phyloP scores from a whole-genome alignment of 2,113 vertebrate genomes.

The Actenoides lindsayi region DNA sequence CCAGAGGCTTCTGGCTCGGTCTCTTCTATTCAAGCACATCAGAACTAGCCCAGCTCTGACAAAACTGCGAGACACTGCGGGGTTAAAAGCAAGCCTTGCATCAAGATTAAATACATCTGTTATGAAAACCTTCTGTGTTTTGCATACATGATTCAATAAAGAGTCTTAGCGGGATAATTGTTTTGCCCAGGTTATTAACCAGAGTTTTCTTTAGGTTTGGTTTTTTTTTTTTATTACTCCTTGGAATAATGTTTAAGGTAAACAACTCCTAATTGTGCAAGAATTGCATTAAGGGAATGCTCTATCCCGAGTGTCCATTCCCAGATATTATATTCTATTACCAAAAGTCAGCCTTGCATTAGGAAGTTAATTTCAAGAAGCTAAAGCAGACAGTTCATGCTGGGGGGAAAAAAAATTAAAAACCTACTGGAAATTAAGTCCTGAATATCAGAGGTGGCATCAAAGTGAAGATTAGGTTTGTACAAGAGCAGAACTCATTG shows the following conservation, averaged over 20 bases:
- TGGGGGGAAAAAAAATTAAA: neutral
- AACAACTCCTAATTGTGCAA: slow-evolving; percentile 10
- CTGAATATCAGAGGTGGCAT: neutral
- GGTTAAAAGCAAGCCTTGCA: slow-evolving; percentile 35
- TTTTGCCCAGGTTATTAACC: slow-evolving; percentile 44
- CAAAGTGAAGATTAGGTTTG: neutral
- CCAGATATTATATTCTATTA: neutral
- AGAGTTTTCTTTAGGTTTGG: slow-evolving; percentile 5
- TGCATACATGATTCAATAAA: slow-evolving; percentile 54
- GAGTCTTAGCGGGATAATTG: slow-evolving; percentile 29
- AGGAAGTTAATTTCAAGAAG: neutral
- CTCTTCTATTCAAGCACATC: neutral
- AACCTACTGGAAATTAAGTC: neutral
- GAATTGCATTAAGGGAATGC: neutral
- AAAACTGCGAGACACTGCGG: neutral
- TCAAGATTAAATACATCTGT: slow-evolving; percentile 47
- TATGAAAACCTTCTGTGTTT: slow-evolving; percentile 41
- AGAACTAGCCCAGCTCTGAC: neutral
- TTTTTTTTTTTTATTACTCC: neutral
- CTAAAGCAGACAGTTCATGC: neutral
- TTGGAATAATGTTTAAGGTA: slow-evolving; percentile 24
- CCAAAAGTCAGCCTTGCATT: neutral
- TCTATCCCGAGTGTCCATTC: neutral
- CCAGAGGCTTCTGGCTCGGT: neutral
- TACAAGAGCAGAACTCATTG: fast-evolving